Percentiles rank a stretch among this genome's conserved stretches.
These are phyloP conservation scores for Halictus rubicundus DNA, from an alignment of 1,140 invertebrate genomes.

Conservation along the genomic window DNA sequence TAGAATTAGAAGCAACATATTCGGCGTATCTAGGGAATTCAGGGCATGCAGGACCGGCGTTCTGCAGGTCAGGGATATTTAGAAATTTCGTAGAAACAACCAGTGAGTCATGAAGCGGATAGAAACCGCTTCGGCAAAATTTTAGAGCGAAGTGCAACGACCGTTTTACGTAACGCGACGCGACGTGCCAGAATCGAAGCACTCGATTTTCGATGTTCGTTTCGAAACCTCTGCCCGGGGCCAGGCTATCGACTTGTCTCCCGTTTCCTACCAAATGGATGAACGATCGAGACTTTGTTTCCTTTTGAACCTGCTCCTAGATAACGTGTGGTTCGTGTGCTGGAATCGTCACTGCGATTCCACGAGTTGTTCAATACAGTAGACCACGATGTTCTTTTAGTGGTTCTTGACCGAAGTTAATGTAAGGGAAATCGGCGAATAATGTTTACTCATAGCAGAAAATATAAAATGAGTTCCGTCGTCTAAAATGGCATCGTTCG, in stretches of 20 bases:
- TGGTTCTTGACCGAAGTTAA: too few relatives aligned
- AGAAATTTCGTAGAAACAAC: conserved; percentile 34
- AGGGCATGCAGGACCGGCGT: too few relatives aligned
- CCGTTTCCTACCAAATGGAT: conserved; percentile 13
- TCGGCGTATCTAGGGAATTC: neutral
- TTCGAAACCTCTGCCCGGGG: conserved; percentile 11
- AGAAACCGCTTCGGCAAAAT: neutral
- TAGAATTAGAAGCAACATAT: neutral
- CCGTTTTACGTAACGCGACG: conserved; percentile 28
- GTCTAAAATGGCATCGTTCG: too few relatives aligned
- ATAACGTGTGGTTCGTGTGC: too few relatives aligned
- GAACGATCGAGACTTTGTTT: conserved; percentile 37
- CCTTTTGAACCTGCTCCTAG: neutral
- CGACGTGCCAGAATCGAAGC: conserved; percentile 37
- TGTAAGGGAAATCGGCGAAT: too few relatives aligned
- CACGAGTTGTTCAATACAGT: too few relatives aligned
- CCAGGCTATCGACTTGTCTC: conserved; percentile 28
- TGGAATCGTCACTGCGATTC: too few relatives aligned
- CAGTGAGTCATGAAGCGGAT: neutral
- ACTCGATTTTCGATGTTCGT: conserved; percentile 35
- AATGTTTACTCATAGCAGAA: too few relatives aligned
- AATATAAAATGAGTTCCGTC: too few relatives aligned
- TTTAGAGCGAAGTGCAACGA: conserved; percentile 32
- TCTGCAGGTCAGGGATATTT: conserved; percentile 16
- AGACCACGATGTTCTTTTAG: too few relatives aligned